These are phyloP conservation scores for Quadroppia sp. DNA, from an alignment of 2,888 invertebrate genomes.

Conservation along the genomic window DNA sequence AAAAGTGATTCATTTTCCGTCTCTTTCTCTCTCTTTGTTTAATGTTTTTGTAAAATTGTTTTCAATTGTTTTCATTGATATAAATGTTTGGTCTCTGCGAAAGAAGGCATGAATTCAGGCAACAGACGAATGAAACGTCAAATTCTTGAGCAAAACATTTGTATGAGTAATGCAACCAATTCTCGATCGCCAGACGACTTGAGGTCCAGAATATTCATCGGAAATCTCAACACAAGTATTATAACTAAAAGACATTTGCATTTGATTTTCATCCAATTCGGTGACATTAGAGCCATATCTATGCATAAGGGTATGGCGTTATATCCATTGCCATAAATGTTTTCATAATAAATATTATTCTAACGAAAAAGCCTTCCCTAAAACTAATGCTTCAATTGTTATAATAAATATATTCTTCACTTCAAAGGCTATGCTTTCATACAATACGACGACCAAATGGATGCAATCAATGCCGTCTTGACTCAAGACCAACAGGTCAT, in stretches of 20 bases:
- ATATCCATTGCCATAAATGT: no score
- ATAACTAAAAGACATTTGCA: slow-evolving; percentile 32
- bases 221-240: slow-evolving; percentile 31
- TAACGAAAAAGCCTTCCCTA: no score
- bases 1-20: background rate
- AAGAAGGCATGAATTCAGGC: slow-evolving; percentile 25
- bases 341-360: background rate
- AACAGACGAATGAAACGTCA: slow-evolving; percentile 23
- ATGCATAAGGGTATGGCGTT: slow-evolving; percentile 38
- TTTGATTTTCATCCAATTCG: slow-evolving; percentile 18
- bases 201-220: slow-evolving; percentile 23
- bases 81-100: slow-evolving; percentile 8
- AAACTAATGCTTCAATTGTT: no score
- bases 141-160: slow-evolving; percentile 18
- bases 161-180: slow-evolving; percentile 29
- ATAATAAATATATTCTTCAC: background rate
- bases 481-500: slow-evolving; percentile 27
- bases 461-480: slow-evolving; percentile 19
- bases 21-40: background rate
- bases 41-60: background rate
- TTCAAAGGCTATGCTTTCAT: slow-evolving; percentile 23
- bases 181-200: slow-evolving; percentile 24
- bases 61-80: background rate
- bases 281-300: slow-evolving; percentile 21
- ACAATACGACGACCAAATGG: slow-evolving; percentile 34